phyloP scores from a whole-genome alignment of 2,888 invertebrate genomes.

The Diarsia brunnea region DNA sequence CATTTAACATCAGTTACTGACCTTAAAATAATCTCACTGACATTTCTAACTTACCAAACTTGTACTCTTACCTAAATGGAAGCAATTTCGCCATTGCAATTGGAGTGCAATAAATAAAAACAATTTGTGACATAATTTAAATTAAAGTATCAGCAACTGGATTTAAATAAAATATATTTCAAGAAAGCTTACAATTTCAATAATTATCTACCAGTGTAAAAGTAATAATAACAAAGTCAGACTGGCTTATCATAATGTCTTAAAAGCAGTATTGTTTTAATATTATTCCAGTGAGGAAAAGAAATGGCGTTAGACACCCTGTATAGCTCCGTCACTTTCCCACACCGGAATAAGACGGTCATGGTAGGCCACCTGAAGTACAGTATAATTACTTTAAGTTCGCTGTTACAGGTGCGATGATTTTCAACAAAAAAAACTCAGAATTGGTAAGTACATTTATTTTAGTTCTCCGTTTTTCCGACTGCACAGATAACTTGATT shows the following conservation, averaged over 20 bases:
- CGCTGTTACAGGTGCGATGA: neutral
- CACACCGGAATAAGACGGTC: no score
- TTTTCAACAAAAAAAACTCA: neutral
- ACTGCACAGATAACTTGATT: neutral
- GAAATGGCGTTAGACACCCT: no score
- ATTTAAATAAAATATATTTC: neutral
- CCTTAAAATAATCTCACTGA: slow-evolving; percentile 66
- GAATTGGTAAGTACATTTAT: neutral
- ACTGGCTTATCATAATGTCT: no score
- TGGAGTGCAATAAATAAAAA: neutral
- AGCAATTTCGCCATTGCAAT: slow-evolving; percentile 19
- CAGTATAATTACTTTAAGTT: neutral
- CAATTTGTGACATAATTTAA: no score
- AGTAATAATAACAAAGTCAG: neutral
- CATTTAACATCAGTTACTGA: slow-evolving; percentile 67
- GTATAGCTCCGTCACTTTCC: no score
- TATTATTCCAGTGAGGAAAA: no score
- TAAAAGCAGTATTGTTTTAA: no score
- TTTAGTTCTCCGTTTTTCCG: neutral
- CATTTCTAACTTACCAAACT: slow-evolving; percentile 67
- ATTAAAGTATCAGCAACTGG: neutral
- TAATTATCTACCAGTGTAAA: neutral
- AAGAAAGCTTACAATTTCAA: neutral
- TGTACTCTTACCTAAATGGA: slow-evolving; percentile 36
- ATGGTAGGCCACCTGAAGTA: no score